Base-by-base conservation (phyloP, 1,140 invertebrate species). In the Panagrolaimus sp. region DNA sequence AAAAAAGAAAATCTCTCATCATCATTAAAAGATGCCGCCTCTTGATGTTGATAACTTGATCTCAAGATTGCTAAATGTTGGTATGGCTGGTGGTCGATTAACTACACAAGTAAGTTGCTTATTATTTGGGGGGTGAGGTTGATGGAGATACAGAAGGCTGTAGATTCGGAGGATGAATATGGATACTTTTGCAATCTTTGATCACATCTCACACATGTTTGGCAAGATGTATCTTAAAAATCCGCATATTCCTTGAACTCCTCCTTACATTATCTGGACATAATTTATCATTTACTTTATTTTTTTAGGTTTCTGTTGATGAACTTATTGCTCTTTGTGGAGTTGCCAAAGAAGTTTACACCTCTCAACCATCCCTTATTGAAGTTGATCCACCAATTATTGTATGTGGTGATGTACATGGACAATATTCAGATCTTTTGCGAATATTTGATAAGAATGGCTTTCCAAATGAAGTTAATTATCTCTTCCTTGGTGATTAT, bases 391-490 rank as follows among this genome's bases (percentile, higher is more conserved):
- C 67, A 11, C 67, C 67, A 23, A 38, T 69, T 43, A 20, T 25
- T 31, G 45, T 69, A 9, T 69, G 67, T n/a, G 65, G 65, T n/a
- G 65, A 67, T 25, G 65, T 53, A n/a, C 65, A 67, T 27, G 51
- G 51, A 9, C 91, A 92, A 84, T 87, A 74, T 64, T 64, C 69
- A 7, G 76, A 78, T 67, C 69, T 78, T 43, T 73, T 85, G 20
- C 73, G 76, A 42, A 68, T 86, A 66, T 86, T 86, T 80, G 85
- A 86, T 71, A 85, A 72, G 65, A 71, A 74, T 51, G 76, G 77
- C 20, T 79, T 77, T 43, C 76, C 76, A 14, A 77, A 75, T 23
- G 69, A 79, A 5, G 25, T 62, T 0, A 79, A 77, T 67, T 78
- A 72, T 57, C 42, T 78, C 45, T 78, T 78, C 63, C 65, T 78